Conservation (phyloP, 1,140 invertebrate species). For the Drosophila sp. region DNA sequence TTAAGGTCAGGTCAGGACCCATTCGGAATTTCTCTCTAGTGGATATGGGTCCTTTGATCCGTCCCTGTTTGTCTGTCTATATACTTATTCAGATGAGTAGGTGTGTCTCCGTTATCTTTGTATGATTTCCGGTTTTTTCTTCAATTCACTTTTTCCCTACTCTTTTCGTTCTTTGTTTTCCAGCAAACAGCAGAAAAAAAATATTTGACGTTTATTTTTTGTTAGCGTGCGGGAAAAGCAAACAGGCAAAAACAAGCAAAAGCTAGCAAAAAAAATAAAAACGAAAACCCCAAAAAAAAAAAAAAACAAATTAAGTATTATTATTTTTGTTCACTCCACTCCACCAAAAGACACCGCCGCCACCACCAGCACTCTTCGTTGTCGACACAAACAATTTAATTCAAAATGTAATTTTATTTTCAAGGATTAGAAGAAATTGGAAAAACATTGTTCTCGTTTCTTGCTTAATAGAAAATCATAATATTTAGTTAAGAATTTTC, state of each 20-base stretch:
- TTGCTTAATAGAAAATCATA: conserved; percentile 65
- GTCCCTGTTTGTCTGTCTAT: conserved; percentile 7
- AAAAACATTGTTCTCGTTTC: conserved; percentile 38
- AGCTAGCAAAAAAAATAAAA: conserved; percentile 23
- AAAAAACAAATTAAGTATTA: conserved; percentile 37
- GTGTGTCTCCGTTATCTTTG: conserved; percentile 33
- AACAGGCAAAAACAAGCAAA: conserved; percentile 44
- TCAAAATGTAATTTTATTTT: conserved; percentile 61
- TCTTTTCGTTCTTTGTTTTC: conserved; percentile 24
- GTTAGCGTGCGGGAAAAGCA: conserved; percentile 25
- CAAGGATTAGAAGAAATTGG: conserved; percentile 72
- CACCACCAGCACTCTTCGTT: not conserved
- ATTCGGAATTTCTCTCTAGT: no score
- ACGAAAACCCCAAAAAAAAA: not conserved
- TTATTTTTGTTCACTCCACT: conserved; percentile 32
- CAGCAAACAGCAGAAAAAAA: not conserved
- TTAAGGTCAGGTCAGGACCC: no score
- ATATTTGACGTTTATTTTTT: conserved; percentile 24
- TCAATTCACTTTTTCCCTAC: conserved; percentile 17
- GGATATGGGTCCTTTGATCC: not conserved
- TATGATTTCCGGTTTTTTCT: conserved; percentile 31
- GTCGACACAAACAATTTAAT: conserved; percentile 40
- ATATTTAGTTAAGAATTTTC: conserved; percentile 72
- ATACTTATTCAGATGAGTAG: conserved; percentile 19
- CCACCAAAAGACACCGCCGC: conserved; percentile 19